Base-by-base conservation (phyloP, 2,888 invertebrate genomes). In the Acanthosepion pharaonis region DNA sequence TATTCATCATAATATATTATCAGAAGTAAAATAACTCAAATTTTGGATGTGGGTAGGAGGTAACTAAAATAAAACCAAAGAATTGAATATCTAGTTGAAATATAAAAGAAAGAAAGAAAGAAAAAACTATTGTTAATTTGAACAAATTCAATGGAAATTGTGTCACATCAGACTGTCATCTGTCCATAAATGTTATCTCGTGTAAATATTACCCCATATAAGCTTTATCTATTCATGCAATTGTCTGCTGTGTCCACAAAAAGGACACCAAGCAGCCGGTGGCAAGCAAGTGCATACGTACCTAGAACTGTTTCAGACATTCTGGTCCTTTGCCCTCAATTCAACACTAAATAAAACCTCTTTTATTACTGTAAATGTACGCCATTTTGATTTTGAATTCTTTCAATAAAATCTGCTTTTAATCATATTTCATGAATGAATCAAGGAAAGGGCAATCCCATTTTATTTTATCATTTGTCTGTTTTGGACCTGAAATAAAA, bases 151-250 rank as follows among this genome's bases (percentile, higher is more conserved):
- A 78, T 78, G 78, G 9, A 78, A 78, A 78, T 78, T n/a, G 78
- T 78, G 78, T 78, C 78, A 78, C 78, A 78, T 78, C n/a, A 33
- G 78, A 78, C n/a, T 78, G 78, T 78, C 78, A 78, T 78, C 78
- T n/a, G n/a, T 78, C 33, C n/a, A 78, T 78, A 78, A 78, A 78
- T n/a, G n/a, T 78, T 78, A 78, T 78, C 78, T n/a, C 18, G 78
- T 78, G n/a, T 78, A 78, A 78, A 78, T 78, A 78, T 78, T n/a
- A n/a, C 78, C 78, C 78, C n/a, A 78, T 33, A 78, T 78, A 78
- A 78, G 78, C 11, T n/a, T 78, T 78, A 78, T 78, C 78, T 78
- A n/a, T 78, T 78, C 33, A 78, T n/a, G 78, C 78, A n/a, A n/a
- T 78, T 33, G 78, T 78, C 78, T n/a, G 78, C 78, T 78, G 78